Percentiles rank a stretch among this genome's conserved stretches.
Conservation (phyloP, 2,113 vertebrate species). For the Aix galericulata region DNA sequence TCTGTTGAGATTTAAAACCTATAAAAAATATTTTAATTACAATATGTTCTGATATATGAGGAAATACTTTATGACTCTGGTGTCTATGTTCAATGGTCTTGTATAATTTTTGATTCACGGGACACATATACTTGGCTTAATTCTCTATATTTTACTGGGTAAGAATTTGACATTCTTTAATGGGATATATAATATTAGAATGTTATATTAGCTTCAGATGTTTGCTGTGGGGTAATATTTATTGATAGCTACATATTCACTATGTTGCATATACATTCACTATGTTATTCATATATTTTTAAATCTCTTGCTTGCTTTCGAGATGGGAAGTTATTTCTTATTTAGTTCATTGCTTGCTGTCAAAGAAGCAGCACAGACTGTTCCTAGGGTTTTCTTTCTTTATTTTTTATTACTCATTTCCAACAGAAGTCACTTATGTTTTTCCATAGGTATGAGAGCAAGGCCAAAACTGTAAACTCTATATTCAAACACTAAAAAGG, state of each 20-base stretch:
- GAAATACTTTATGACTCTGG: background rate
- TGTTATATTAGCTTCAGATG: background rate
- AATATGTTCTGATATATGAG: background rate
- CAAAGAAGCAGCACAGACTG: background rate
- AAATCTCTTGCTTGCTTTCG: background rate
- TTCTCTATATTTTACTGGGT: background rate
- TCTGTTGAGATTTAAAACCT: background rate
- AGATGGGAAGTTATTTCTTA: background rate
- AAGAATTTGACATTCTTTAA: background rate
- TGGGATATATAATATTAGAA: background rate
- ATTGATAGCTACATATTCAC: background rate
- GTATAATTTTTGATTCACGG: background rate
- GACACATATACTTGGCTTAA: background rate
- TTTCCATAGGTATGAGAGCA: background rate
- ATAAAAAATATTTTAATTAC: background rate
- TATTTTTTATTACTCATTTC: background rate
- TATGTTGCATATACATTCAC: rapidly evolving
- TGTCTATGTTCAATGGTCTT: background rate
- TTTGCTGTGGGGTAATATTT: background rate
- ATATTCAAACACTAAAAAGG: background rate
- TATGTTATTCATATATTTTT: background rate
- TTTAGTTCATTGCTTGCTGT: background rate
- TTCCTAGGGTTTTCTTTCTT: background rate
- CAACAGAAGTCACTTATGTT: background rate
- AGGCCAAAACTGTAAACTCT: background rate